phyloP scores from a whole-genome alignment of 1,140 invertebrate genomes.

The Drosophila sturtevanti region DNA sequence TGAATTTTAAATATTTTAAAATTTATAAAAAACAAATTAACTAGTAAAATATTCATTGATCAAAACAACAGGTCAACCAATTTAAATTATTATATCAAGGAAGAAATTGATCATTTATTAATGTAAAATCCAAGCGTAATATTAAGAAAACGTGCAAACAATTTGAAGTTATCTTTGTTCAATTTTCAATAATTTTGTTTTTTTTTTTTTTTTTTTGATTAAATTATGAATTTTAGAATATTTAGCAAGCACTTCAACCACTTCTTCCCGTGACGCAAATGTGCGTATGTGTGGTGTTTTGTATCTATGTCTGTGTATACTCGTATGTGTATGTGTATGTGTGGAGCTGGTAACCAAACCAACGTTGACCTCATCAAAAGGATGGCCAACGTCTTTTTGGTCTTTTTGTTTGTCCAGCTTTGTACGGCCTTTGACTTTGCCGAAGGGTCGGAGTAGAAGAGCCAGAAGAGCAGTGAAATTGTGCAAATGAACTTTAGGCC shows the following conservation, averaged over 20 bases:
- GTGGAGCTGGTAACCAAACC: conserved; percentile 61
- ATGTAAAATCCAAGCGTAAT: no score
- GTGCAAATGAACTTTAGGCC: conserved; percentile 81
- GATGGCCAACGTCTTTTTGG: conserved; percentile 80
- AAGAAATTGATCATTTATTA: no score
- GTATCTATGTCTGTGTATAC: conserved; percentile 11
- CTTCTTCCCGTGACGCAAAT: conserved; percentile 4
- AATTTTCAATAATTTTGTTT: no score
- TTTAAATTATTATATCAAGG: no score
- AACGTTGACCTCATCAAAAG: conserved; percentile 79
- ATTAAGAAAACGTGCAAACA: no score
- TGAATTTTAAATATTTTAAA: no score
- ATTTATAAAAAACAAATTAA: no score
- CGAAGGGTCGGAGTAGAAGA: conserved; percentile 17
- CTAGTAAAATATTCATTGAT: no score
- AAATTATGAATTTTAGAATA: no score
- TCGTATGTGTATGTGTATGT: conserved; percentile 26
- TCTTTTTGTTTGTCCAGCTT: conserved; percentile 74
- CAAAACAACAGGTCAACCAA: no score
- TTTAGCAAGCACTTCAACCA: not conserved
- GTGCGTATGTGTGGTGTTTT: not conserved
- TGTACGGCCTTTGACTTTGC: conserved; percentile 74
- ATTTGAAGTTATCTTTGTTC: no score
- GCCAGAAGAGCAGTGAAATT: conserved; percentile 48
- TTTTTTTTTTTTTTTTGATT: no score